A percentile compares a stretch with the other conserved stretches of the same genome.
Conservation (phyloP, 2,113 vertebrate species). For the Rhinoptilus africanus region DNA sequence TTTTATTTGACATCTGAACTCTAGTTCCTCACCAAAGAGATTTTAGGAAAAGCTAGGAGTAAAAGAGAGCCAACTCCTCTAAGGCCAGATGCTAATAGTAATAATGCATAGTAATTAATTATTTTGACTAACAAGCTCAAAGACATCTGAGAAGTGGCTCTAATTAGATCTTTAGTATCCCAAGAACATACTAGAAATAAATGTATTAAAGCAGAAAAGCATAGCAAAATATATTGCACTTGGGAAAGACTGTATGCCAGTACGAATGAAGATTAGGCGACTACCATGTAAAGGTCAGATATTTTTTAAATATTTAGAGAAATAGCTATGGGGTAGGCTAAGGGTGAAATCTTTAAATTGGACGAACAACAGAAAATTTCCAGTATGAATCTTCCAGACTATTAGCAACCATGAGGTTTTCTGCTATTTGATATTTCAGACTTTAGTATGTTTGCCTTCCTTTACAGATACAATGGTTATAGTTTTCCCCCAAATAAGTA, state of each 20-base stretch:
- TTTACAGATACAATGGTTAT: neutral
- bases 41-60: neutral
- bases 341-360: neutral
- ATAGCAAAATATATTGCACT: neutral
- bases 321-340: neutral
- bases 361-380: neutral
- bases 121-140: neutral
- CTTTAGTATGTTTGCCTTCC: neutral
- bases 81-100: neutral
- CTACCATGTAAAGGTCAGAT: neutral
- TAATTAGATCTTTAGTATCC: neutral
- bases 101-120: neutral
- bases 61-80: neutral
- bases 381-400: neutral
- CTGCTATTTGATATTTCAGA: neutral
- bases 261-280: neutral
- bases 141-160: neutral
- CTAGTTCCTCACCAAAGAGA: neutral
- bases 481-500: neutral
- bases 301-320: neutral
- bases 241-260: neutral
- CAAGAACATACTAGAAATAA: neutral
- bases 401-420: neutral
- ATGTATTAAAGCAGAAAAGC: neutral
- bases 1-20: neutral